A percentile compares a stretch with the other conserved stretches of the same genome.
Evolutionary conservation across 2,888 invertebrate species (phyloP).

Genomic region (Eledone cirrhosa): DNA sequence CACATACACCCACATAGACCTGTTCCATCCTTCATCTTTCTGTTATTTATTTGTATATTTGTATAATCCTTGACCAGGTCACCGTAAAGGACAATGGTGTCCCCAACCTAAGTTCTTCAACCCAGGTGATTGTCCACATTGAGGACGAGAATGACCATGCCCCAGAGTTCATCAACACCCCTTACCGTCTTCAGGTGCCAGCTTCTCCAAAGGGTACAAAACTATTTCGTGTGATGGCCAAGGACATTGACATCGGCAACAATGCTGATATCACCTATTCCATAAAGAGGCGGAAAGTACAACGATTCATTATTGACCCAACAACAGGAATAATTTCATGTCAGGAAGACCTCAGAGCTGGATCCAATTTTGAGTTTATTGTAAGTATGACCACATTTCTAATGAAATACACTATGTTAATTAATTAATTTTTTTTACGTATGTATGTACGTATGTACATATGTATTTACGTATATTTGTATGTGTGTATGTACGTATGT

Average conservation of each 20-base stretch:
- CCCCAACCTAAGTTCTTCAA: constrained; percentile 78
- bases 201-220: constrained; percentile 40
- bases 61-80: constrained; percentile 70
- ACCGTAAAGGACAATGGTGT: constrained; percentile 84
- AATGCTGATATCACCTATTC: constrained; percentile 78
- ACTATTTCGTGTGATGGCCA: constrained; percentile 58
- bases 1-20: no score
- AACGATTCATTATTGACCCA: constrained; percentile 81
- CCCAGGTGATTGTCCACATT: constrained; percentile 70
- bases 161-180: constrained; percentile 54
- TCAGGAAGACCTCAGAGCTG: constrained; percentile 76
- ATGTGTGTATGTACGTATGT: no score
- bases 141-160: constrained; percentile 61
- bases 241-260: constrained; percentile 58
- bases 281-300: constrained; percentile 61
- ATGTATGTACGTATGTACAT: no score
- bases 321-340: constrained; percentile 84
- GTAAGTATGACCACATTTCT: no score
- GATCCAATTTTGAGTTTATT: constrained; percentile 74
- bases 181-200: constrained; percentile 48
- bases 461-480: no score
- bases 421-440: no score
- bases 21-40: neutral
- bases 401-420: neutral
- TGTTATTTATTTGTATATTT: constrained; percentile 30